A percentile compares a stretch with the other conserved stretches of the same genome.
phyloP scores from a whole-genome alignment of 2,797 vertebrate species.

The Petrocephalus schoutedeni region DNA sequence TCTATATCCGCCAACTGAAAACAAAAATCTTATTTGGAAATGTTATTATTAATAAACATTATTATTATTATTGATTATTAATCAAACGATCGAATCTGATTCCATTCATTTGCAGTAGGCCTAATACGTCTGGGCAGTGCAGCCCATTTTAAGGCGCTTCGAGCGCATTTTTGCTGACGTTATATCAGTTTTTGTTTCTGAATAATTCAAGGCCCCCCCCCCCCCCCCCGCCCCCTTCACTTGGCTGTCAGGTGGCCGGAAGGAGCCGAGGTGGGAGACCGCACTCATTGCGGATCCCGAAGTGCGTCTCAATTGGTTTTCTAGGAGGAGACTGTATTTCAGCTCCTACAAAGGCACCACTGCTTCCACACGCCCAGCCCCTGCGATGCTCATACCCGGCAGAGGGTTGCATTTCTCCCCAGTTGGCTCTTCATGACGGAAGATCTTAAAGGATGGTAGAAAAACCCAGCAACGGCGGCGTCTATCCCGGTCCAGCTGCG shows the following conservation, averaged over 20 bases:
- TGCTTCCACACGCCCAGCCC: slow-evolving; percentile 10
- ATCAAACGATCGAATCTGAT: not conserved
- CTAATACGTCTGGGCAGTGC: not conserved
- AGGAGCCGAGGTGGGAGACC: slow-evolving; percentile 34
- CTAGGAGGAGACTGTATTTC: slow-evolving; percentile 6
- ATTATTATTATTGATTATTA: not conserved
- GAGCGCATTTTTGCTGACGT: slow-evolving; percentile 1
- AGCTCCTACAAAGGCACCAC: slow-evolving; percentile 23
- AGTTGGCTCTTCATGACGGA: slow-evolving; percentile 42
- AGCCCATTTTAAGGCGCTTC: not conserved
- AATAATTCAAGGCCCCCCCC: not conserved
- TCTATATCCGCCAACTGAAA: not conserved
- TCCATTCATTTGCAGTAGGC: not conserved
- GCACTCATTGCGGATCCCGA: slow-evolving; percentile 30
- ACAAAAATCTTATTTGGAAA: not conserved
- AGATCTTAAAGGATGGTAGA: slow-evolving; percentile 73
- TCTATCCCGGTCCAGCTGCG: slow-evolving; percentile 79
- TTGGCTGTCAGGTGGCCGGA: slow-evolving; percentile 40
- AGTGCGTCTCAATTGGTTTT: slow-evolving; percentile 39
- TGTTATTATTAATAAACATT: not conserved
- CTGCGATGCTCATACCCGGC: slow-evolving; percentile 41
- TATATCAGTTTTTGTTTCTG: not conserved
- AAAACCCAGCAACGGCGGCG: slow-evolving; percentile 88
- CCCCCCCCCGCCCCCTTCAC: not conserved
- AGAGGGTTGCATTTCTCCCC: slow-evolving; percentile 36